A percentile compares a stretch with the other conserved stretches of the same genome.
Evolutionary conservation across 1,140 invertebrate genomes (phyloP).

Genomic region (Drosophila guanche): DNA sequence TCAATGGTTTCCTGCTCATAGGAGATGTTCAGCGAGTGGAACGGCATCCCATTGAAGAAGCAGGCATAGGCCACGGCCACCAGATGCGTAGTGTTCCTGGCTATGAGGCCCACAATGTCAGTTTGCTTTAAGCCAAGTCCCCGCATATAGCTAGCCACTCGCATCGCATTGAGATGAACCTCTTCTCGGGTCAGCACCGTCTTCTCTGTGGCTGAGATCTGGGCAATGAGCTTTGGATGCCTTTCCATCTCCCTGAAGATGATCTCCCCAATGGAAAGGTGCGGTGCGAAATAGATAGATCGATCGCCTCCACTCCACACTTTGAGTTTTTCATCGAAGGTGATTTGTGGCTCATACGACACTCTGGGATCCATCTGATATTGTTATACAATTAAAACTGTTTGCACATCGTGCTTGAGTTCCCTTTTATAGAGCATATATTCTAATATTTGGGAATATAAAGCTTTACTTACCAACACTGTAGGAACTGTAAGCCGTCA

Average conservation of each 20-base stretch:
- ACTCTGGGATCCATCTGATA: neutral
- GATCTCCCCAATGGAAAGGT: slow-evolving; percentile 45
- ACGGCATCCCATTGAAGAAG: slow-evolving; percentile 57
- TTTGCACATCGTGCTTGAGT: neutral
- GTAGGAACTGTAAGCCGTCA: no score
- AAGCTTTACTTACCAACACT: no score
- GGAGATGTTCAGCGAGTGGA: slow-evolving; percentile 23
- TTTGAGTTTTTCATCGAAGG: slow-evolving; percentile 38
- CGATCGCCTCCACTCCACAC: slow-evolving; percentile 37
- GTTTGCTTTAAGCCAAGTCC: slow-evolving; percentile 18
- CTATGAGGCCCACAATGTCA: slow-evolving; percentile 52
- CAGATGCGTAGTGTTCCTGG: slow-evolving; percentile 47
- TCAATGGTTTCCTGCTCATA: slow-evolving; percentile 20
- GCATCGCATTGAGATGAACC: slow-evolving; percentile 26
- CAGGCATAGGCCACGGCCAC: slow-evolving; percentile 52
- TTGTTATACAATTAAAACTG: slow-evolving; percentile 1
- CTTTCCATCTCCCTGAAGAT: slow-evolving; percentile 37
- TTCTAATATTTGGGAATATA: no score
- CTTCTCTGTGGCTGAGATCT: slow-evolving; percentile 38
- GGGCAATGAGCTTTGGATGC: slow-evolving; percentile 23
- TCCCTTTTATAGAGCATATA: no score
- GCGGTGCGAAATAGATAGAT: slow-evolving; percentile 18
- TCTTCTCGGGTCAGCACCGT: slow-evolving; percentile 26
- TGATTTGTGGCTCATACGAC: slow-evolving; percentile 15
- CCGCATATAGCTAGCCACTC: slow-evolving; percentile 17